Percentiles rank a stretch among this genome's conserved stretches.
Conservation (phyloP, 2,797 vertebrate species). For the Nyctalus aviator region DNA sequence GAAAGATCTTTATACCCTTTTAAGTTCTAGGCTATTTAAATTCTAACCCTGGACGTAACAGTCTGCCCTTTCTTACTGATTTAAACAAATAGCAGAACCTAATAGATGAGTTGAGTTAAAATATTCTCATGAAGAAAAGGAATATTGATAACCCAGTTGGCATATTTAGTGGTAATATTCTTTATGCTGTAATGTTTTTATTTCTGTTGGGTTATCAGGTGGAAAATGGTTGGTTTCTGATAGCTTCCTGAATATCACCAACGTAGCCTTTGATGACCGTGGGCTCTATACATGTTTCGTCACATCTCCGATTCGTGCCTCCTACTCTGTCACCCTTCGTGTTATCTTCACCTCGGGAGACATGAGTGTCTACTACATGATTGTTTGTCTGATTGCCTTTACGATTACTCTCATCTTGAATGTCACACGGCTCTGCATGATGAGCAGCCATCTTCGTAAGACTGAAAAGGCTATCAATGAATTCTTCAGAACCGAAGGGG, state of each 20-base stretch:
- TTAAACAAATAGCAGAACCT: conserved; percentile 10
- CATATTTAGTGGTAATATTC: neutral
- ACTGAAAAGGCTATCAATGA: conserved; percentile 97
- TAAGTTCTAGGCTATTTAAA: conserved; percentile 46
- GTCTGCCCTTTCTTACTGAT: neutral
- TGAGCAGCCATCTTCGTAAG: conserved; percentile 96
- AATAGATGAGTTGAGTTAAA: conserved; percentile 29
- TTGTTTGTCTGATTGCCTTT: conserved; percentile 95
- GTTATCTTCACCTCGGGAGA: conserved; percentile 93
- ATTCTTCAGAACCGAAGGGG: conserved; percentile 96
- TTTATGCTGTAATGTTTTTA: conserved; percentile 53
- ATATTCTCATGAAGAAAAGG: neutral
- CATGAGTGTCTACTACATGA: conserved; percentile 95
- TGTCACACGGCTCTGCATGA: conserved; percentile 94
- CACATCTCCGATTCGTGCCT: conserved; percentile 66
- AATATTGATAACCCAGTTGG: conserved; percentile 5
- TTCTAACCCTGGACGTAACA: neutral
- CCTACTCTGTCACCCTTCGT: conserved; percentile 92
- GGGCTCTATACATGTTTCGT: conserved; percentile 94
- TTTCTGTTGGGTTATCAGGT: conserved; percentile 86
- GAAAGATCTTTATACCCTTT: conserved; percentile 51
- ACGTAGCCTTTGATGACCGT: conserved; percentile 92
- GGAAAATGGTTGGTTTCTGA: conserved; percentile 91
- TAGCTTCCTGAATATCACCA: conserved; percentile 93
- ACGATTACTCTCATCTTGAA: conserved; percentile 94